These are phyloP conservation scores for Neomonachus schauinslandi DNA, from an alignment of 2,113 vertebrate species.

Conservation along the genomic window DNA sequence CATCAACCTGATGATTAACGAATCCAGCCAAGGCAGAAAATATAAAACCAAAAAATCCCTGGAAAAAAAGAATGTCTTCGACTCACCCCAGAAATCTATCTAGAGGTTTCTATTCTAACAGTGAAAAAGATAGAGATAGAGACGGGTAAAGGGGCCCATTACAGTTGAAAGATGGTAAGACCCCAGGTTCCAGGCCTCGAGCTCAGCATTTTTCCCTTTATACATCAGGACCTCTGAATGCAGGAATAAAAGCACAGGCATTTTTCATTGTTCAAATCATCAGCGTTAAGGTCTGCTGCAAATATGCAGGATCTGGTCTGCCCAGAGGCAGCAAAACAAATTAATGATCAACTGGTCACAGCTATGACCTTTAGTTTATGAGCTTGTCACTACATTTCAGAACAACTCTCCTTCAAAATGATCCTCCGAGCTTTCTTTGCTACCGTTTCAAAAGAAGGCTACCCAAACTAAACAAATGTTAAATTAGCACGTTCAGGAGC, in stretches of 20 bases:
- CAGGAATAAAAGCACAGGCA: background rate
- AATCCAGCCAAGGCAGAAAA: background rate
- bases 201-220: background rate
- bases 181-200: background rate
- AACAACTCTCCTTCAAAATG: slow-evolving; percentile 34
- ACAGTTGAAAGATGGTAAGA: background rate
- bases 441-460: slow-evolving; percentile 44
- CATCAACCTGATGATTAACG: background rate
- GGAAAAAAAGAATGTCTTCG: background rate
- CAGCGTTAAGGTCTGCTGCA: background rate
- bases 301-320: background rate
- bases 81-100: background rate
- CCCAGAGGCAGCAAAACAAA: slow-evolving; percentile 44
- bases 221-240: background rate
- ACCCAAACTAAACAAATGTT: slow-evolving; percentile 14
- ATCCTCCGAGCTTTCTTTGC: background rate
- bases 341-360: background rate
- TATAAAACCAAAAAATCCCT: background rate
- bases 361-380: background rate
- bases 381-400: slow-evolving; percentile 18
- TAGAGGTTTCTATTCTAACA: background rate
- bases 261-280: background rate
- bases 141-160: rapidly evolving
- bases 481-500: background rate
- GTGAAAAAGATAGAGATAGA: background rate